phyloP scores from a whole-genome alignment of 2,113 vertebrate species.

The Petromus typicus region DNA sequence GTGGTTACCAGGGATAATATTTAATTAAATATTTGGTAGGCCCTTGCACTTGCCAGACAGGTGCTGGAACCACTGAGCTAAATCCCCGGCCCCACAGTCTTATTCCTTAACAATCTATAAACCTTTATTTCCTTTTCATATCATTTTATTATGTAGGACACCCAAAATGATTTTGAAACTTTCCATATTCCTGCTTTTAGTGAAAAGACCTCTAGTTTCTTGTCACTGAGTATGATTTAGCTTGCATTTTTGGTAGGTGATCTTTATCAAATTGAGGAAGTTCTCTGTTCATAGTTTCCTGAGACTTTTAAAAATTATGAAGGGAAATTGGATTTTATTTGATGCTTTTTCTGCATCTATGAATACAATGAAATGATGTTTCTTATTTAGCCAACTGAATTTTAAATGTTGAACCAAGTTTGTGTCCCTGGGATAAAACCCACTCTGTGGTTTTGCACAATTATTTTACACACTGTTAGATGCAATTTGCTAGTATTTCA shows the following conservation, averaged over 20 bases:
- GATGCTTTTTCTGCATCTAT: not conserved
- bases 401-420: not conserved
- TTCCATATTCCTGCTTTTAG: not conserved
- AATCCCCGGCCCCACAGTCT: too few relatives aligned
- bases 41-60: too few relatives aligned
- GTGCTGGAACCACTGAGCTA: too few relatives aligned
- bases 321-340: not conserved
- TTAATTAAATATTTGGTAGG: too few relatives aligned
- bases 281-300: not conserved
- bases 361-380: not conserved
- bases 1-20: too few relatives aligned
- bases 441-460: not conserved
- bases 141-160: not conserved
- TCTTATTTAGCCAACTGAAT: not conserved
- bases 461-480: not conserved
- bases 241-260: not conserved
- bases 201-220: not conserved
- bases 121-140: not conserved
- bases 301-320: not conserved
- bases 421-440: not conserved
- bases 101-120: not conserved
- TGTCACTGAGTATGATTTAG: not conserved
- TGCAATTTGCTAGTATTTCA: not conserved
- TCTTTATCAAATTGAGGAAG: not conserved
- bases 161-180: not conserved